Base-by-base conservation (phyloP, 2,113 vertebrate species). In the Entomyzon cyanotis region DNA sequence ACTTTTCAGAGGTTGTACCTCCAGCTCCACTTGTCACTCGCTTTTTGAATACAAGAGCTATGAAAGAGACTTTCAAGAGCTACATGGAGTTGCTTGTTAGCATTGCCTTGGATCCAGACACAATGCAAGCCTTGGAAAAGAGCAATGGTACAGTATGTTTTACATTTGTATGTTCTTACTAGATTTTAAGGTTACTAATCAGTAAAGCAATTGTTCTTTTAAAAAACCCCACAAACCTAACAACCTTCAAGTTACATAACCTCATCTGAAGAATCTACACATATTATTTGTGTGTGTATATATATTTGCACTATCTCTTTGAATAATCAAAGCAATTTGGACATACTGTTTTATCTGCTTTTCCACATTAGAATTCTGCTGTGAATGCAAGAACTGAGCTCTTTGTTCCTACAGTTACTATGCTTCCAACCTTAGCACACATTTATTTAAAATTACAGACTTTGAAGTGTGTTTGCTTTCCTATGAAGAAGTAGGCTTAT, bases 1-100 rank as follows among this genome's bases (percentile, higher is more conserved):
- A 7, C 65, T 81, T 98, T 97, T 90, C 92, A 99, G 99, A 99
- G 80, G 97, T 98, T 94, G 98, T 98, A 76, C 98, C 98, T 85
- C 97, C 99, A 31, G 97, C 98, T 87, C 99, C 99, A 2, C 98
- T 99, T 85, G 98, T 98, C 68, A 98, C 99, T 68, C 99, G 99
- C 14, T 98, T 99, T 95, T 98, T 99, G 92, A 99, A 99, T 96
- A 99, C 99, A 55, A 98, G 99, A 97, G 99, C 99, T 71, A 99
- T 99, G 99, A 99, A 99, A 95, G 99, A 99, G 83, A 99, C 99
- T 31, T 99, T 99, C 95, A 99, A 98, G 97, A 99, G 99, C 98
- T 99, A 99, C 70, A 98, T 99, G 97, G 99, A 99, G 94, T 97
- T 99, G 91, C 99, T 99, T 59, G 98, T 99, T 96, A 99, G 99